phyloP scores from a whole-genome alignment of 2,797 vertebrate genomes.

The Neomorphus geoffroyi region DNA sequence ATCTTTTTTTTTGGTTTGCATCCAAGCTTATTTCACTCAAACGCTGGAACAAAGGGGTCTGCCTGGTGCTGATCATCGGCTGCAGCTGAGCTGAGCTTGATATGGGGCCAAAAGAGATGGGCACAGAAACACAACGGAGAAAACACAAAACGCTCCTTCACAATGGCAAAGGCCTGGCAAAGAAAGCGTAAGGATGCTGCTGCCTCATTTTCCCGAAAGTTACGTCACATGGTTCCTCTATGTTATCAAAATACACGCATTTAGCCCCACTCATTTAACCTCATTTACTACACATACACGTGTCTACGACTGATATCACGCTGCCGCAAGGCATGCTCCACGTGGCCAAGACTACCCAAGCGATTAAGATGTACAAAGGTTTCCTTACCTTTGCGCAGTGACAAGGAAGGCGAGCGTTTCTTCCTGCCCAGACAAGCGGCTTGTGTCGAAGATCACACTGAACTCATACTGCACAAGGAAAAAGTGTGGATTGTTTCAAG shows the following conservation, averaged over 20 bases:
- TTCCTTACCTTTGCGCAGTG: slow-evolving; percentile 88
- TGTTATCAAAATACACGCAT: neutral
- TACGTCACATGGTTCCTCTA: neutral
- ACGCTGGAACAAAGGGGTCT: slow-evolving; percentile 11
- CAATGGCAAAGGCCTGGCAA: neutral
- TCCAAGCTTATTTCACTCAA: slow-evolving; percentile 26
- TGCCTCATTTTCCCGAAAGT: neutral
- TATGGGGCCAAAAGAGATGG: neutral
- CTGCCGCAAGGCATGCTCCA: neutral
- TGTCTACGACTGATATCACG: neutral
- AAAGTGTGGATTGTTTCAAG: neutral
- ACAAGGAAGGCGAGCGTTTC: slow-evolving; percentile 87
- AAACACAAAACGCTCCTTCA: neutral
- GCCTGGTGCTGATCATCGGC: neutral
- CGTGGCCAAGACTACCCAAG: neutral
- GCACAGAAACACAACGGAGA: neutral
- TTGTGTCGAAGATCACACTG: slow-evolving; percentile 95
- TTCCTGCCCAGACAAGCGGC: slow-evolving; percentile 90
- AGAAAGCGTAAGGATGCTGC: neutral
- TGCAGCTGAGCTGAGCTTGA: neutral
- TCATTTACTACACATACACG: neutral
- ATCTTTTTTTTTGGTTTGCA: neutral
- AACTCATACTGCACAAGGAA: slow-evolving; percentile 87
- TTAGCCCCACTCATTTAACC: neutral
- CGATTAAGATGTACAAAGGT: fast-evolving